These are phyloP conservation scores for Poeciliopsis occidentalis DNA, from an alignment of 2,113 vertebrate genomes.

Conservation along the genomic window DNA sequence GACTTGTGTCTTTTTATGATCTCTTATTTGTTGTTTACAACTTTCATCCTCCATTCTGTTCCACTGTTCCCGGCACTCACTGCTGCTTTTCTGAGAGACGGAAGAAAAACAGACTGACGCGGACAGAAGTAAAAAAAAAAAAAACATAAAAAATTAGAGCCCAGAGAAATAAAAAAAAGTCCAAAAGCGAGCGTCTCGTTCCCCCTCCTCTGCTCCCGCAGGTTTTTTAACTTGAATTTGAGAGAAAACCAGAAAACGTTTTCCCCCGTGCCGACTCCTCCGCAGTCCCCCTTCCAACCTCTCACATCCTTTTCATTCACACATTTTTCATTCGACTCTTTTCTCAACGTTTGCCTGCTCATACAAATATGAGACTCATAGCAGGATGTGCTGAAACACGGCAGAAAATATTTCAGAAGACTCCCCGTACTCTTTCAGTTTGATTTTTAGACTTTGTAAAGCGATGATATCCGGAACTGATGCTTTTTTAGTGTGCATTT, in stretches of 20 bases:
- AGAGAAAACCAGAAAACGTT: conserved; percentile 56
- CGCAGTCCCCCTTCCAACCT: conserved; percentile 35
- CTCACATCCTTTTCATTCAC: conserved; percentile 56
- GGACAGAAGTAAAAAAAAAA: conserved; percentile 14
- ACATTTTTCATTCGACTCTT: conserved; percentile 14
- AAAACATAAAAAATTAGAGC: neutral
- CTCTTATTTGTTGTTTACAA: neutral
- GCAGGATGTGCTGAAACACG: neutral
- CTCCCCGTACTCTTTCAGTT: neutral
- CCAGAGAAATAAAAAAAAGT: conserved; percentile 30
- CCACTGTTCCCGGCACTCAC: conserved; percentile 37
- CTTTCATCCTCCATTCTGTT: conserved; percentile 9
- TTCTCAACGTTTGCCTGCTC: conserved; percentile 4
- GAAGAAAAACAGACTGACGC: conserved; percentile 7
- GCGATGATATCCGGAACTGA: neutral
- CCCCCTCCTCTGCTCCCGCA: no score
- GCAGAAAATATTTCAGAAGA: neutral
- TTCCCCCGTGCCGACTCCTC: conserved; percentile 60
- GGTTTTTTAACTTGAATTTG: no score
- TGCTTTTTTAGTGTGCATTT: neutral
- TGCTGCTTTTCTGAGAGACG: conserved; percentile 34
- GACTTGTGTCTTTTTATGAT: neutral
- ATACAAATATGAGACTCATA: neutral
- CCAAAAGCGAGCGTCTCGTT: no score
- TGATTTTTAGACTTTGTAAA: neutral